Evolutionary conservation across 2,888 invertebrate genomes (phyloP), one percentile per base, ranked within the genome.

Genomic region (Drosophila putrida): DNA sequence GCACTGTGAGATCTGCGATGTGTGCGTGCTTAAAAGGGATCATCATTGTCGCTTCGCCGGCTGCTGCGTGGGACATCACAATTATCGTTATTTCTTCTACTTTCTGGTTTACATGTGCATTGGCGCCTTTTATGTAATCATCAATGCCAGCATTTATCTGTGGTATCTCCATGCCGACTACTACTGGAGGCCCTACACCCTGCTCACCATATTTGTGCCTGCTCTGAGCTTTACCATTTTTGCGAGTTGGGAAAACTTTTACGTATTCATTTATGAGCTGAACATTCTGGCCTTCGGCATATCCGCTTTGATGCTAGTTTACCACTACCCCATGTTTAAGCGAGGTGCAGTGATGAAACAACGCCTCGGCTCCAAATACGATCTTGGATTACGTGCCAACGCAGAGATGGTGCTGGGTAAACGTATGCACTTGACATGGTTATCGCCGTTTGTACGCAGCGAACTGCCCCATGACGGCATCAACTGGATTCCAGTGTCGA

Each of bases 11-110:
- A 94, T 93, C 6, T 99, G 99, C 92, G 94, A 96, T 74, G 94
- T 94, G 8, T 99, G 99, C 91, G 95, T 98, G 60, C 63, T 92
- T 35, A 97, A 97, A 92, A 94, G 98, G 79, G 98, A 98, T 90
- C 97, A 97, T 93, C 96, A 97, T 90, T 97, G 98, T 90, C 95
- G 96, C 78, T 98, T 98, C 91, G 96, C 96, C 38, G 96, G 97
- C 15, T 96, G 95, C 88, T 98, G 98, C 91, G 93, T 98, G 53
- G 98, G 98, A 1, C 96, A 97, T 90, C 94, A 93, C 74, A 98
- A 98, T 92, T 96, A 96, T 83, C 94, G 98, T 85, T 98, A 96
- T 92, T 98, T 98, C 88, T 92, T 97, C 36, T 94, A 95, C 90
- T 96, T 97, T 90, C 93, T 97, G 1, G 90, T 96, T 25, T 96